A percentile compares a stretch with the other conserved stretches of the same genome.
These are phyloP conservation scores for Acleris laterana DNA, from an alignment of 2,888 invertebrate genomes.

Conservation along the genomic window DNA sequence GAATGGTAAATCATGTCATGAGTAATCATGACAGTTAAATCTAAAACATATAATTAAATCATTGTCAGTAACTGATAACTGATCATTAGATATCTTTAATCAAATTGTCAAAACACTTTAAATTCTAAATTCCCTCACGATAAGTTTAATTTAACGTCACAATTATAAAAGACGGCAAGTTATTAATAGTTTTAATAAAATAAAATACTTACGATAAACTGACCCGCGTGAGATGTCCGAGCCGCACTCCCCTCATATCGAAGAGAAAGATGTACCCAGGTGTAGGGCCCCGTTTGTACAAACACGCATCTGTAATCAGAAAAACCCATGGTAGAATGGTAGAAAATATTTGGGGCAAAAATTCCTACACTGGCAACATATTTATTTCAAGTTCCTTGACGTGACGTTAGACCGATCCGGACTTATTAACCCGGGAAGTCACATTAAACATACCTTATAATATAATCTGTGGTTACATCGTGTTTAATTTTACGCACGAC, in stretches of 20 bases:
- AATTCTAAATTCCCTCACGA: too few species aligned
- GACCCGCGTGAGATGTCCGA: conserved; percentile 85
- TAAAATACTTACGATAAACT: conserved; percentile 77
- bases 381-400: too few species aligned
- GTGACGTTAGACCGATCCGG: too few species aligned
- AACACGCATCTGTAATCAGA: conserved; percentile 78
- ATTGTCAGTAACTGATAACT: neutral
- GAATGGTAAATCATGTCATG: neutral
- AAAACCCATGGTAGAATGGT: neutral
- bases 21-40: conserved; percentile 19
- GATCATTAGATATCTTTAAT: too few species aligned
- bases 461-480: too few species aligned
- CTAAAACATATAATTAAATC: neutral
- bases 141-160: neutral
- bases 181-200: conserved; percentile 17
- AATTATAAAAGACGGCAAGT: conserved; percentile 21
- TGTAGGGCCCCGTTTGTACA: conserved; percentile 84
- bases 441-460: too few species aligned
- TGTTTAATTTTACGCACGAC: too few species aligned
- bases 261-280: conserved; percentile 87
- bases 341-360: neutral
- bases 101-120: too few species aligned
- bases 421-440: too few species aligned
- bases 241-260: conserved; percentile 86
- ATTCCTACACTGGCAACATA: neutral